Conservation (phyloP, 2,888 invertebrate species). For the Drosophila seclusa region DNA sequence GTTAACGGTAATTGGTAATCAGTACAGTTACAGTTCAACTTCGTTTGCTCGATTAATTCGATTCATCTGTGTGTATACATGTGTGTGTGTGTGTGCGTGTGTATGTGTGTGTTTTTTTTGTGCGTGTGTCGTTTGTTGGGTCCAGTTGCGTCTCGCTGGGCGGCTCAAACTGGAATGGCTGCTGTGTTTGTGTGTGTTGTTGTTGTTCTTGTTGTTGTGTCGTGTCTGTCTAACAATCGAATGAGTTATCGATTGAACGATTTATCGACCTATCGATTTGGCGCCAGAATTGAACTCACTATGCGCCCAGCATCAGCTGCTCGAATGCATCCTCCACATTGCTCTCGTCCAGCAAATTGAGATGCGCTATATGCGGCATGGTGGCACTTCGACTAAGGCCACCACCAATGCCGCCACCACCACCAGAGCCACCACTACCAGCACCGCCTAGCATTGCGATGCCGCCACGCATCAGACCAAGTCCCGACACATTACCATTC, state of each 20-base stretch:
- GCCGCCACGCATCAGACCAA: slow-evolving; percentile 40
- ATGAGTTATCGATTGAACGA: slow-evolving; percentile 26
- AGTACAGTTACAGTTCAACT: slow-evolving; percentile 65
- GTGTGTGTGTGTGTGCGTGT: slow-evolving; percentile 15
- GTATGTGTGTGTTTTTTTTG: slow-evolving; percentile 11
- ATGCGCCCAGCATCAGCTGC: slow-evolving; percentile 89
- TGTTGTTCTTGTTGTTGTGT: slow-evolving; percentile 15
- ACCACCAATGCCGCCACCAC: slow-evolving; percentile 75
- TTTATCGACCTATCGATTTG: slow-evolving; percentile 34
- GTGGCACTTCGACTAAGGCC: slow-evolving; percentile 90
- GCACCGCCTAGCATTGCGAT: slow-evolving; percentile 18
- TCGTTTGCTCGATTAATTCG: slow-evolving; percentile 18
- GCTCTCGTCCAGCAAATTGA: slow-evolving; percentile 90
- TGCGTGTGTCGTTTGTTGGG: slow-evolving; percentile 54
- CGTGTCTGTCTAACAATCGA: slow-evolving; percentile 25
- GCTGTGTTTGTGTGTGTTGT: slow-evolving; percentile 39
- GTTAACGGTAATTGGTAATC: slow-evolving; percentile 68
- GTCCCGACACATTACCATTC: slow-evolving; percentile 71
- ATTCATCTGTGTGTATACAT: slow-evolving; percentile 1
- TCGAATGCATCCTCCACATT: slow-evolving; percentile 96
- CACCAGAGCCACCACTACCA: slow-evolving; percentile 13
- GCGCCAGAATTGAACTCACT: neutral
- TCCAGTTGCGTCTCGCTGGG: slow-evolving; percentile 66
- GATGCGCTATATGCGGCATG: slow-evolving; percentile 89
- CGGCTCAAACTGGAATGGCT: slow-evolving; percentile 59